Conservation (phyloP, 2,113 vertebrate species). For the Phainopepla nitens region DNA sequence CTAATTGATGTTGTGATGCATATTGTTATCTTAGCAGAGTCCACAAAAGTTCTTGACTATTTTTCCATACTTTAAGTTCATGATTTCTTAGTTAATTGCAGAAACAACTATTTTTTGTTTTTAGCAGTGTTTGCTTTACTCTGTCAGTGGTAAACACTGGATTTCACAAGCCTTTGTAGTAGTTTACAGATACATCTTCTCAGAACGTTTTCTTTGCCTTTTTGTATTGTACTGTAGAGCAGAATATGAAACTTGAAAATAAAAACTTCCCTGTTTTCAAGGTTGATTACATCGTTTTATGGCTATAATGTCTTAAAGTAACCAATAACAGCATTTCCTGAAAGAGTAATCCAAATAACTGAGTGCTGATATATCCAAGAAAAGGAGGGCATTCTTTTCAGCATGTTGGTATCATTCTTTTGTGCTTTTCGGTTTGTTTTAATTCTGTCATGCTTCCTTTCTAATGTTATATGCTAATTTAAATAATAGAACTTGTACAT, state of each 20-base stretch:
- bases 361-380: background rate
- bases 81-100: background rate
- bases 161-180: background rate
- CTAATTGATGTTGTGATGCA: background rate
- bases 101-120: background rate
- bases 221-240: background rate
- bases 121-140: background rate
- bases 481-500: slow-evolving; percentile 61
- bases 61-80: background rate
- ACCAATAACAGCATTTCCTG: background rate
- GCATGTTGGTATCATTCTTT: slow-evolving; percentile 23
- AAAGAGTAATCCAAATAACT: background rate
- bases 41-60: background rate
- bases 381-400: slow-evolving; percentile 1
- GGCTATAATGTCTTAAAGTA: background rate
- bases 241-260: slow-evolving; percentile 1
- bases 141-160: background rate
- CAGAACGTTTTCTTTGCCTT: background rate
- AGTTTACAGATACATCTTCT: background rate
- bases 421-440: slow-evolving; percentile 41
- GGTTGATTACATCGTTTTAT: slow-evolving; percentile 32
- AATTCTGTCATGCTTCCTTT: slow-evolving; percentile 57
- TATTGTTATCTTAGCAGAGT: background rate
- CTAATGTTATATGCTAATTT: slow-evolving; percentile 54
- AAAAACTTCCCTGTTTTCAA: slow-evolving; percentile 1